phyloP scores from a whole-genome alignment of 37 sponge, comb jelly and placozoan genomes.

The Oopsacas minuta region DNA sequence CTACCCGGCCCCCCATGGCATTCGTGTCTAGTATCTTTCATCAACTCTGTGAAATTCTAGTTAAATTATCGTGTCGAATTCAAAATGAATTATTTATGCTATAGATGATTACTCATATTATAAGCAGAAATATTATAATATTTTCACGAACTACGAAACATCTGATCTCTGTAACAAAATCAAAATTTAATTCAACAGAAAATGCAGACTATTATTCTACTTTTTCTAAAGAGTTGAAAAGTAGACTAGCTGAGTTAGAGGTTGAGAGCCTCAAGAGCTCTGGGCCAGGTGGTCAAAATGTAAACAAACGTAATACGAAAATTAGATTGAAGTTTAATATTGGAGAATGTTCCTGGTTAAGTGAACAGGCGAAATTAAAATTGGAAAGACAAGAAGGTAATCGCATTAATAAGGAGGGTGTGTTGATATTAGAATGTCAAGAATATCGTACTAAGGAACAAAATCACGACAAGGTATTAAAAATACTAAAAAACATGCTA shows the following conservation, averaged over 20 bases:
- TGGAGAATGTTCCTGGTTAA: background rate
- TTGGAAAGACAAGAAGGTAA: background rate
- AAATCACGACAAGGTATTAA: background rate
- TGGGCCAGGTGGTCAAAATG: background rate
- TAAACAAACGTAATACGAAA: background rate
- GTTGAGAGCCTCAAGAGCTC: background rate
- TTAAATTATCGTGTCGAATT: too few relatives aligned
- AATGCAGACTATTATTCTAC: background rate
- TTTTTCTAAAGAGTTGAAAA: background rate
- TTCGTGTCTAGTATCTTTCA: too few relatives aligned
- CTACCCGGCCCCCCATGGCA: too few relatives aligned
- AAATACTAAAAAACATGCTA: background rate
- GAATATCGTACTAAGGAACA: background rate
- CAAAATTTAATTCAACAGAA: background rate
- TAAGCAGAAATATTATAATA: background rate
- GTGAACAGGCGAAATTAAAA: background rate
- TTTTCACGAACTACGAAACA: background rate
- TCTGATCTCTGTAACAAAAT: background rate
- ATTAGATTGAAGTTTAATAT: slow-evolving; percentile 2
- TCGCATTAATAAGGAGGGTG: background rate
- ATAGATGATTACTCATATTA: background rate
- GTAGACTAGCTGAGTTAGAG: background rate
- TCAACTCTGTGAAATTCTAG: too few relatives aligned
- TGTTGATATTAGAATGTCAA: background rate
- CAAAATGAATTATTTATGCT: too few relatives aligned